Evolutionary conservation across 1,140 invertebrate genomes (phyloP), one percentile per base, ranked within the genome.

Genomic region (Lutraria rhynchaena): DNA sequence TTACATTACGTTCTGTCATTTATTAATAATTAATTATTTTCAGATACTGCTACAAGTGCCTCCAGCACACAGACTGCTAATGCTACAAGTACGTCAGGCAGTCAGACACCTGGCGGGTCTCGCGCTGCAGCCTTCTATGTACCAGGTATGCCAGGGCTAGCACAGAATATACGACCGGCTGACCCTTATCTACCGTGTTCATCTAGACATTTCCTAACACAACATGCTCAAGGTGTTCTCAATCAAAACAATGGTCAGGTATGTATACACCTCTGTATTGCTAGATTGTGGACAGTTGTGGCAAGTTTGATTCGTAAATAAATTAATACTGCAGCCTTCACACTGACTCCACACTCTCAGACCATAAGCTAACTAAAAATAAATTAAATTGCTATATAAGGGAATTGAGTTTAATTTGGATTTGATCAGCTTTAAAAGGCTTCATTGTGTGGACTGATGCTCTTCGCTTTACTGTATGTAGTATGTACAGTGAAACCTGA

Each of bases 181-280:
- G 95, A 96, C 92, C 95, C 95, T 5, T 95, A 95, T 83, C 90
- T 96, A n/a, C 94, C 94, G 0, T 96, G 95, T 84, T 69, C 92
- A 91, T 67, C 87, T 19, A 74, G 86, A 74, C 85, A 89, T 74
- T 89, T 88, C 81, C 82, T 88, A 15, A 83, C 84, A 24, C 83
- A 83, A 35, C 80, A 83, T 49, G 84, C 83, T 1, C 61, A 77
- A 19, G 75, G 81, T 27, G 57, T 81, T 7, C 46, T 78, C 3
- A 75, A 83, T 24, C 44, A 76, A 24, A 33, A 17, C 9, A 60
- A 33, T 7, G 11, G 15, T 17, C 70, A 76, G 71, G 61, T 78
- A 65, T 35, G 82, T 83, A n/a, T n/a, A n/a, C n/a, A n/a, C n/a
- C n/a, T n/a, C n/a, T n/a, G n/a, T n/a, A n/a, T n/a, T n/a, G n/a